Percentiles rank a stretch among this genome's conserved stretches.
phyloP scores from a whole-genome alignment of 2,797 vertebrate species.

The Acipenser transmontanus region DNA sequence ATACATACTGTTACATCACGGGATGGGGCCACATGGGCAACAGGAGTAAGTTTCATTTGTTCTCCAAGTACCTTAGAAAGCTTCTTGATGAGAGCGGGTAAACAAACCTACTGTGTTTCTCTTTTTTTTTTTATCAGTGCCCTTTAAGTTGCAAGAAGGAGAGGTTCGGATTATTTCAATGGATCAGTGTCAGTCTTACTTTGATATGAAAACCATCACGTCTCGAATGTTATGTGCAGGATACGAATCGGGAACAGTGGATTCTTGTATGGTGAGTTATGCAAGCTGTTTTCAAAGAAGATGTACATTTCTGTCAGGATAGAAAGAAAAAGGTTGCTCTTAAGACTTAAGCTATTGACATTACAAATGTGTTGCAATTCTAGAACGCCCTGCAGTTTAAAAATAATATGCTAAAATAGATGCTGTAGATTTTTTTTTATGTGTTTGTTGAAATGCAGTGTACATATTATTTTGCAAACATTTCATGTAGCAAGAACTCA shows the following conservation, averaged over 20 bases:
- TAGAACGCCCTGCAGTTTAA: no score
- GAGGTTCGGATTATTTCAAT: slow-evolving; percentile 86
- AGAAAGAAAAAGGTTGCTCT: no score
- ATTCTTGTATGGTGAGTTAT: slow-evolving; percentile 86
- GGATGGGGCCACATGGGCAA: slow-evolving; percentile 94
- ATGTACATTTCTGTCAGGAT: no score
- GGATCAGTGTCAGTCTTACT: slow-evolving; percentile 84
- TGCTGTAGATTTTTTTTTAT: no score
- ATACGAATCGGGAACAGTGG: slow-evolving; percentile 84
- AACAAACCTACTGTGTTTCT: not conserved
- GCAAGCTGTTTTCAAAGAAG: no score
- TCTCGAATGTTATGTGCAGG: slow-evolving; percentile 89
- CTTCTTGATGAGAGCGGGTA: not conserved
- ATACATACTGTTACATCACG: slow-evolving; percentile 91
- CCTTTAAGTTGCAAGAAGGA: slow-evolving; percentile 92
- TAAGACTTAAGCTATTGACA: no score
- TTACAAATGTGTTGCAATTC: no score
- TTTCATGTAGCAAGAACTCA: no score
- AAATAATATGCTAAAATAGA: no score
- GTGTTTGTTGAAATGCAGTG: no score
- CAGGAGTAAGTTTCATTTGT: slow-evolving; percentile 67
- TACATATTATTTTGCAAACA: no score
- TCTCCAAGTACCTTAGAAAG: not conserved
- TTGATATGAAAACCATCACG: slow-evolving; percentile 92
- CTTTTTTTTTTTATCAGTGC: slow-evolving; percentile 60